A percentile compares a stretch with the other conserved stretches of the same genome.
Evolutionary conservation across 2,888 invertebrate species (phyloP).

Genomic region (Elysia crispata): DNA sequence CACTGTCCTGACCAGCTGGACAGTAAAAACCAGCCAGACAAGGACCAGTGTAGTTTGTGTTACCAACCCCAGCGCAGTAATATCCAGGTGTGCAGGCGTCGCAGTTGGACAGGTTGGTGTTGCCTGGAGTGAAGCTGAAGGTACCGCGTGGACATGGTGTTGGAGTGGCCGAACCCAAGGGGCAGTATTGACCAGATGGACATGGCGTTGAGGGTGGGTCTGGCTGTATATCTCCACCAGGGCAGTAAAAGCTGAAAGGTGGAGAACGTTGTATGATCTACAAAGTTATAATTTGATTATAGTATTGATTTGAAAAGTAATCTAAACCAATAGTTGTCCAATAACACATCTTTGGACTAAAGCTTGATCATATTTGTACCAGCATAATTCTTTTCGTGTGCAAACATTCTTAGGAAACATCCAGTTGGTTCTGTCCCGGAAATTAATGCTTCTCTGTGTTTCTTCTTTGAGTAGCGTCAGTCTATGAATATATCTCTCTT

Average conservation of each 20-base stretch:
- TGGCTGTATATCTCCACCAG: constrained; percentile 63
- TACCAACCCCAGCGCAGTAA: constrained; percentile 70
- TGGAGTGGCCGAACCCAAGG: constrained; percentile 63
- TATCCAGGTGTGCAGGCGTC: constrained; percentile 69
- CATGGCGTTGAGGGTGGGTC: constrained; percentile 65
- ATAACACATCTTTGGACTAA: too few relatives aligned
- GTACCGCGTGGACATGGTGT: constrained; percentile 73
- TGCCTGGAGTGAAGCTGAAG: constrained; percentile 65
- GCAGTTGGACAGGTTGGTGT: constrained; percentile 68
- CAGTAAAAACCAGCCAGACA: constrained; percentile 82
- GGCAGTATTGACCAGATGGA: constrained; percentile 69
- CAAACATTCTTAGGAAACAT: too few relatives aligned
- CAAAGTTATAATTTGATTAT: not conserved
- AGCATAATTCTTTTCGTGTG: too few relatives aligned
- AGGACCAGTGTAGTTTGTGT: constrained; percentile 65
- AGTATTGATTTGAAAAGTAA: not conserved
- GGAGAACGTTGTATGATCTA: not conserved
- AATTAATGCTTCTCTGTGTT: too few relatives aligned
- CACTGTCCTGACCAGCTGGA: constrained; percentile 93
- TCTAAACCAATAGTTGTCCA: too few relatives aligned
- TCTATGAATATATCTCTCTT: too few relatives aligned
- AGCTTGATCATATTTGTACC: too few relatives aligned
- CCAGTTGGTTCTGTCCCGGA: too few relatives aligned
- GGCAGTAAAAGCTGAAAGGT: constrained; percentile 66
- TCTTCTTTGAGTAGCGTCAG: too few relatives aligned